A percentile compares a stretch with the other conserved stretches of the same genome.
Conservation (phyloP, 1,140 invertebrate genomes). For the Chlorops oryzae region DNA sequence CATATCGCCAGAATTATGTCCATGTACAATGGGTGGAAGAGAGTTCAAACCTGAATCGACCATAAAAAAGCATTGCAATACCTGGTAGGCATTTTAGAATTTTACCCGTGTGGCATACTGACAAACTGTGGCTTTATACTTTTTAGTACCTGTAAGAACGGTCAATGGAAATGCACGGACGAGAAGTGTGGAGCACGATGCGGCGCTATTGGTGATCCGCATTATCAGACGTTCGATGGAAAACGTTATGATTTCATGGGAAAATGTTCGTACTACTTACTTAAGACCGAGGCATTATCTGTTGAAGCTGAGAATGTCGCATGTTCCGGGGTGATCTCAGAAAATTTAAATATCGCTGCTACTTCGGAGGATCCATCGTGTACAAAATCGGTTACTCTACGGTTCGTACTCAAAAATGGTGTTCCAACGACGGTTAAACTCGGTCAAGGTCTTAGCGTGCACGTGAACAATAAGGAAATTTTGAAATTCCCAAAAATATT, state of each 20-base stretch:
- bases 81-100: constrained; percentile 57
- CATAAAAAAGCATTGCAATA: constrained; percentile 77
- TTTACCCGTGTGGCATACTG: not conserved
- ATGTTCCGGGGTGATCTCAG: constrained; percentile 69
- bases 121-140: not conserved
- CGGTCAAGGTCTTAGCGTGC: constrained; percentile 63
- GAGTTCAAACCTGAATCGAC: constrained; percentile 64
- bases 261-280: constrained; percentile 75
- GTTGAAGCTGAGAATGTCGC: constrained; percentile 77
- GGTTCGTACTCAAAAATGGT: constrained; percentile 47
- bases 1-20: constrained; percentile 64
- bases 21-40: constrained; percentile 71
- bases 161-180: constrained; percentile 75
- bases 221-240: constrained; percentile 86
- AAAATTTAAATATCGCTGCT: constrained; percentile 60
- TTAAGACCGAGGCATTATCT: constrained; percentile 61
- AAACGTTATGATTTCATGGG: constrained; percentile 82
- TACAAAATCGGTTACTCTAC: constrained; percentile 71
- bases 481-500: constrained; percentile 59
- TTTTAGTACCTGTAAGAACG: constrained; percentile 31
- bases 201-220: constrained; percentile 77
- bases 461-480: constrained; percentile 66
- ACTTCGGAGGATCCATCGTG: constrained; percentile 65
- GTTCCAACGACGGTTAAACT: constrained; percentile 55
- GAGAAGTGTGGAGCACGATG: constrained; percentile 68